phyloP scores from a whole-genome alignment of 2,888 invertebrate genomes.

The Notodonta dromedarius region DNA sequence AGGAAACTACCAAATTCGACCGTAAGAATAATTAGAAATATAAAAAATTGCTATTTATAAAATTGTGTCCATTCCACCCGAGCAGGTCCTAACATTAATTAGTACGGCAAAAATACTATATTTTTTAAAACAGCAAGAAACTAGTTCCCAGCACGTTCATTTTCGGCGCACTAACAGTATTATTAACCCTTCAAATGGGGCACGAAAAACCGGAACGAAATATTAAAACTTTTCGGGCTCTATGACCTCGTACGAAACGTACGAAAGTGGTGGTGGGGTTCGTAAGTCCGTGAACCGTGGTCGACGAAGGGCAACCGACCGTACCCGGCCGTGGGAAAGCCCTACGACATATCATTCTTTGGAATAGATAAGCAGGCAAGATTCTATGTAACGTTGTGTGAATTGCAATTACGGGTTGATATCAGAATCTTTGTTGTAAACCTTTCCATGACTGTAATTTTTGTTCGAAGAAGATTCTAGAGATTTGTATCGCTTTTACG shows the following conservation, averaged over 20 bases:
- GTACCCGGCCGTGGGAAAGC: conserved; percentile 49
- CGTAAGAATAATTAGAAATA: no score
- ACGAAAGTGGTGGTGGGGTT: conserved; percentile 21
- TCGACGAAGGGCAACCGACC: conserved; percentile 46
- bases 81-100: no score
- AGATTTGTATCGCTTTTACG: no score
- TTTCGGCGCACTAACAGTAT: conserved; percentile 21
- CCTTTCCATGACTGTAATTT: background rate
- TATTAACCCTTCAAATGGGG: conserved; percentile 36
- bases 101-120: no score
- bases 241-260: background rate
- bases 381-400: conserved; percentile 2
- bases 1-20: no score
- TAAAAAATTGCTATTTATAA: no score
- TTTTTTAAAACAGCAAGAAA: no score
- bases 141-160: conserved; percentile 12
- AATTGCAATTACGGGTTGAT: conserved; percentile 2
- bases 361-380: conserved; percentile 1
- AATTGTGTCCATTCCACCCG: no score
- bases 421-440: background rate
- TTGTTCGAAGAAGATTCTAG: background rate
- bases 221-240: conserved; percentile 21
- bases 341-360: conserved; percentile 9
- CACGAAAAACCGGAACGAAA: conserved; percentile 31
- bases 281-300: conserved; percentile 39